These are phyloP conservation scores for Siniperca obscura DNA, from an alignment of 2,797 vertebrate species.

Conservation along the genomic window DNA sequence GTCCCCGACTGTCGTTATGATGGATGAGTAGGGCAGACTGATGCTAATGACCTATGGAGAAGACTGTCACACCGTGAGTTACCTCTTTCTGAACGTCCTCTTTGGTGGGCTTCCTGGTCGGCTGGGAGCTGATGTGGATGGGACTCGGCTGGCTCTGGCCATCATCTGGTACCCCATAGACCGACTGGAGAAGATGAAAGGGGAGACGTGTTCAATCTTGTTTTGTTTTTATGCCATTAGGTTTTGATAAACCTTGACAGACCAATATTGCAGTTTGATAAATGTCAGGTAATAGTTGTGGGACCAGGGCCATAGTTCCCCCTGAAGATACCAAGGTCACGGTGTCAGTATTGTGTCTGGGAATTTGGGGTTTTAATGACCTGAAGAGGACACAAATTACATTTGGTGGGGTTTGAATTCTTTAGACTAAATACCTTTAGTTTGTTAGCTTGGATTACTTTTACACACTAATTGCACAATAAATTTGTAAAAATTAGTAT, in stretches of 20 bases:
- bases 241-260: not conserved
- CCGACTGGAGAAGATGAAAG: conserved; percentile 84
- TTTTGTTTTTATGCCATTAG: conserved; percentile 5
- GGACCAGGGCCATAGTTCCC: not conserved
- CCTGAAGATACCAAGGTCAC: not conserved
- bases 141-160: conserved; percentile 91
- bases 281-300: conserved; percentile 30
- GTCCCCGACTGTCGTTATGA: conserved; percentile 51
- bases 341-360: conserved; percentile 2
- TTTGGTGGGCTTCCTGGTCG: conserved; percentile 90
- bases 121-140: conserved; percentile 89
- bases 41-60: conserved; percentile 48
- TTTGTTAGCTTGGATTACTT: not conserved
- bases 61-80: conserved; percentile 45
- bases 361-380: conserved; percentile 1
- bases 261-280: conserved; percentile 11
- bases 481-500: not conserved
- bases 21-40: conserved; percentile 50
- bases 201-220: not conserved
- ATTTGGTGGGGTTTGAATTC: not conserved
- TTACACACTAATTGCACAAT: not conserved
- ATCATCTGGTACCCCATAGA: conserved; percentile 93
- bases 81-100: conserved; percentile 95
- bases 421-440: not conserved
- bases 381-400: not conserved